phyloP scores from a whole-genome alignment of 92 coral and sea anemone genomes.

The Epizoanthus rinbou region DNA sequence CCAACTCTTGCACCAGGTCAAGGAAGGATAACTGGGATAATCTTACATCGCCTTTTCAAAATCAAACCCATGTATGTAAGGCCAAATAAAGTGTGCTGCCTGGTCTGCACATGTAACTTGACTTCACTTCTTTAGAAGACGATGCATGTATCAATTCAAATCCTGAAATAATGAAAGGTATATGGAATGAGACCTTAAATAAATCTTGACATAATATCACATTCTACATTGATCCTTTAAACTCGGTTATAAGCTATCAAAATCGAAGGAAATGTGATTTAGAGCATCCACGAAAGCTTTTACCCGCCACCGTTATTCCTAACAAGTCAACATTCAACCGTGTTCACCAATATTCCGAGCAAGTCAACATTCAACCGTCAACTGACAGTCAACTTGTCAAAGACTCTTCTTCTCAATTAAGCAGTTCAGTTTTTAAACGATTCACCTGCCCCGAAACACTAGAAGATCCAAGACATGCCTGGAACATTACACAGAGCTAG shows the following conservation, averaged over 20 bases:
- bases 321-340: conserved; percentile 23
- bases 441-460: conserved; percentile 8
- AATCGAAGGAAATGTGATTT: conserved; percentile 30
- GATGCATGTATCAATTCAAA: too few species aligned
- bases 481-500: conserved; percentile 19
- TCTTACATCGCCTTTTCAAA: too few species aligned
- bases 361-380: conserved; percentile 29
- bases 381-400: conserved; percentile 27
- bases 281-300: conserved; percentile 21
- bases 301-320: conserved; percentile 19
- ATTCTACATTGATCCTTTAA: conserved; percentile 13
- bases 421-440: conserved; percentile 23
- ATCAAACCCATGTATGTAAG: too few species aligned
- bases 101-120: too few species aligned
- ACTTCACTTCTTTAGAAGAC: too few species aligned
- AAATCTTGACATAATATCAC: too few species aligned
- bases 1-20: too few species aligned
- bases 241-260: conserved; percentile 20
- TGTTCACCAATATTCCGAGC: conserved; percentile 26
- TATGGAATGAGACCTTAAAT: too few species aligned
- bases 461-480: conserved; percentile 25
- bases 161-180: too few species aligned
- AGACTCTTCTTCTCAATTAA: conserved; percentile 13
- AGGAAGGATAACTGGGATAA: too few species aligned
- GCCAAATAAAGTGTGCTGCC: too few species aligned